These are phyloP conservation scores for Dasyprocta punctata DNA, from an alignment of 2,113 vertebrate species.

Conservation along the genomic window DNA sequence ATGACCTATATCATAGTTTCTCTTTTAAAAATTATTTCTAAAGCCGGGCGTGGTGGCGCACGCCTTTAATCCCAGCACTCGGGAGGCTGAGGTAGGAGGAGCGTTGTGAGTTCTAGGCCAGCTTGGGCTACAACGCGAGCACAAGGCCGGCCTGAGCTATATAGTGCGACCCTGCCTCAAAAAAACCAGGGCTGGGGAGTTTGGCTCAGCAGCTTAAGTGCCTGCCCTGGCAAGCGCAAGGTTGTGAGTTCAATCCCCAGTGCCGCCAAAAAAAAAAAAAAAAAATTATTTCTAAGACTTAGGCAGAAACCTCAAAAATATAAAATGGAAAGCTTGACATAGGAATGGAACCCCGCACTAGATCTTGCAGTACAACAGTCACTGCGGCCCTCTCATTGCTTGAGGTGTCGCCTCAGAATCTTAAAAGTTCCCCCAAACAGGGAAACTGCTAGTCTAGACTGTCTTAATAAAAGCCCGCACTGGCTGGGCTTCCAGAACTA, in stretches of 20 bases:
- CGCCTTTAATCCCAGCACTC: no score
- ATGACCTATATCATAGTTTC: background rate
- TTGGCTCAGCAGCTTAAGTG: no score
- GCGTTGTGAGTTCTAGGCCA: no score
- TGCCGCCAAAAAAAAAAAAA: no score
- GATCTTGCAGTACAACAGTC: background rate
- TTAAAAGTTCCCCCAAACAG: background rate
- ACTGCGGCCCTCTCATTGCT: background rate
- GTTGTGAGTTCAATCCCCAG: no score
- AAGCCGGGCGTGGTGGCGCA: no score
- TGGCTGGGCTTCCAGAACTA: background rate
- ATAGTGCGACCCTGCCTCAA: no score
- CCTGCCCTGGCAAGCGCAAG: no score
- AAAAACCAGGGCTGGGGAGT: no score
- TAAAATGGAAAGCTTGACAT: background rate
- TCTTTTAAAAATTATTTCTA: background rate
- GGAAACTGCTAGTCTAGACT: background rate
- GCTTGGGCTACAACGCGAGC: no score
- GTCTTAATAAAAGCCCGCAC: background rate
- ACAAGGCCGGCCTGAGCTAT: no score
- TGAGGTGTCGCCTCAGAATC: background rate
- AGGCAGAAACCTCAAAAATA: constrained; percentile 36
- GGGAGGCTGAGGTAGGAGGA: no score
- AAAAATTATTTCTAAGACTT: background rate
- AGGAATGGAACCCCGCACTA: background rate